A percentile compares a stretch with the other conserved stretches of the same genome.
Conservation (phyloP, 2,888 invertebrate genomes). For the Nemotelus pantherinus region DNA sequence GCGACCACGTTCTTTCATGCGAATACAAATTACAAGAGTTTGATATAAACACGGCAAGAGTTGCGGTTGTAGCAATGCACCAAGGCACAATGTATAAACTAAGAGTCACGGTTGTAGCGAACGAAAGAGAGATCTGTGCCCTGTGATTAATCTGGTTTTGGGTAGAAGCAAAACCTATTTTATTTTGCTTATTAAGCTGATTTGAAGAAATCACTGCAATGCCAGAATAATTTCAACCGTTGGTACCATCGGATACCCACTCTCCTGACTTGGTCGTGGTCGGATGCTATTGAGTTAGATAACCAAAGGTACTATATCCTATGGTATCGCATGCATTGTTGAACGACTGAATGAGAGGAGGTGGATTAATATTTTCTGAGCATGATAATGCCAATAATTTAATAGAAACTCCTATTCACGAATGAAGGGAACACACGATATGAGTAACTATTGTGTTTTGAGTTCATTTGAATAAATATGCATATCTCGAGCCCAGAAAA, state of each 20-base stretch:
- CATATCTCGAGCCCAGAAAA: background rate
- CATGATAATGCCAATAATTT: background rate
- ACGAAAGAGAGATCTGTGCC: conserved; percentile 35
- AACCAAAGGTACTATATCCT: conserved; percentile 18
- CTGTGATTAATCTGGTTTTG: conserved; percentile 29
- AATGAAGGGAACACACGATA: background rate
- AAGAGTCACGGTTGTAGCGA: background rate
- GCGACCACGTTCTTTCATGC: conserved; percentile 38
- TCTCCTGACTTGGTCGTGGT: background rate
- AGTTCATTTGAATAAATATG: conserved; percentile 4
- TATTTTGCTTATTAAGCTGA: background rate
- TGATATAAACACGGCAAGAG: too few species aligned
- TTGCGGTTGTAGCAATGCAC: background rate
- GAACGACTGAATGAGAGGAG: background rate
- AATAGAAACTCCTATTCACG: background rate
- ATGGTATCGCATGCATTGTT: background rate
- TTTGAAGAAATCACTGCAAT: conserved; percentile 1
- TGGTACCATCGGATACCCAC: background rate
- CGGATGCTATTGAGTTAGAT: background rate
- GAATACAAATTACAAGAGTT: background rate
- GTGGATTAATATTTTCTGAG: background rate
- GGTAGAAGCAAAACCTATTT: background rate
- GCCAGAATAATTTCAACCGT: conserved; percentile 10
- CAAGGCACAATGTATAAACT: conserved; percentile 32
- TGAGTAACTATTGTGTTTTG: too few species aligned